Evolutionary conservation across 2,797 vertebrate genomes (phyloP).

Genomic region (Sternarchorhynchus goeldii): DNA sequence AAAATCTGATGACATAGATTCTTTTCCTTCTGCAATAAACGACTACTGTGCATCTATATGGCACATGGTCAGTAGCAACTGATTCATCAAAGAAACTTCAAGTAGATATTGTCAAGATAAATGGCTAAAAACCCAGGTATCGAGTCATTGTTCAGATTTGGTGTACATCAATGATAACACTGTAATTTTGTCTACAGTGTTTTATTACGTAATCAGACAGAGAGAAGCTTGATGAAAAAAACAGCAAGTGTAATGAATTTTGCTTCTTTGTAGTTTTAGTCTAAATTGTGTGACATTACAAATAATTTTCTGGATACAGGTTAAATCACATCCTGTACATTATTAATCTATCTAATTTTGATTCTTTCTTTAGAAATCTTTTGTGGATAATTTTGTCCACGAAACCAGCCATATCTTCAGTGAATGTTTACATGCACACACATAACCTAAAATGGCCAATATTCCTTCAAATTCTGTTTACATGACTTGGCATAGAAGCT

Average conservation of each 20-base stretch:
- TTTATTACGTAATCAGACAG: too few species aligned
- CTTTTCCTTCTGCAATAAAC: constrained; percentile 63
- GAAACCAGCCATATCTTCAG: neutral
- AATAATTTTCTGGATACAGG: neutral
- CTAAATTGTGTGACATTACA: neutral
- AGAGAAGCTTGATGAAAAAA: too few species aligned
- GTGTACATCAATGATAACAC: too few species aligned
- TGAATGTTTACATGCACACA: neutral
- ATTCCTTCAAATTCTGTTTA: constrained; percentile 10
- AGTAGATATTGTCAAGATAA: too few species aligned
- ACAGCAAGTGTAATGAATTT: neutral
- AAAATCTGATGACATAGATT: neutral
- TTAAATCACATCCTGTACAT: neutral
- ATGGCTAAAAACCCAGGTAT: too few species aligned
- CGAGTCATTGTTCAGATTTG: too few species aligned
- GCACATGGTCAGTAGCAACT: constrained; percentile 65
- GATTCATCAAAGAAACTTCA: too few species aligned
- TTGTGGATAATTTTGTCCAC: neutral
- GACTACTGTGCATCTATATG: constrained; percentile 49
- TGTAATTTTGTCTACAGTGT: too few species aligned
- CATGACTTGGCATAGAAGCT: neutral
- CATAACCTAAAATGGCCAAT: neutral
- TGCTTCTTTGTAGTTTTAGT: neutral
- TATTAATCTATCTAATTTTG: neutral
- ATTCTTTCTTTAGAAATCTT: neutral